Evolutionary conservation across 2,113 vertebrate genomes (phyloP).

Genomic region (Esox niger): DNA sequence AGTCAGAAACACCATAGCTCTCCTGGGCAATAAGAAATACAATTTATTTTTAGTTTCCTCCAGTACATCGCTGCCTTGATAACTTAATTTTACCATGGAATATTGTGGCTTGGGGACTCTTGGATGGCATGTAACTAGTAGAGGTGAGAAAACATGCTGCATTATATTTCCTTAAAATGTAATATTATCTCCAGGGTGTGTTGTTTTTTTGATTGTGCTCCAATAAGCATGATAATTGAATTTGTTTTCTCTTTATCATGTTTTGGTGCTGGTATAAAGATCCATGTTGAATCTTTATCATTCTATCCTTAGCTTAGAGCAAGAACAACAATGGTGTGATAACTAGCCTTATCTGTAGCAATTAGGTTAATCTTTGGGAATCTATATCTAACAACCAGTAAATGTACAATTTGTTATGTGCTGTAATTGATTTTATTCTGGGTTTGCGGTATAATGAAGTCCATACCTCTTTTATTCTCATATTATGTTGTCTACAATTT

Average conservation of each 20-base stretch:
- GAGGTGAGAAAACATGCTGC: neutral
- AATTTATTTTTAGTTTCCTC: neutral
- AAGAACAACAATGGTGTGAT: neutral
- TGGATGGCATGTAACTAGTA: neutral
- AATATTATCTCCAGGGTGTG: constrained; percentile 21
- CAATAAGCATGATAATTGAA: constrained; percentile 14
- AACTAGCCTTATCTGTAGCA: constrained; percentile 5
- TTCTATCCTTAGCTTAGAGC: neutral
- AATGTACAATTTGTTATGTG: neutral
- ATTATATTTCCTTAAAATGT: neutral
- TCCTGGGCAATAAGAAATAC: neutral
- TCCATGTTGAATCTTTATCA: neutral
- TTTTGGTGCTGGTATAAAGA: constrained; percentile 1
- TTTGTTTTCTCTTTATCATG: constrained; percentile 13
- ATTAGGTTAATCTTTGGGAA: neutral
- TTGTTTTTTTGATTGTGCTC: constrained; percentile 15
- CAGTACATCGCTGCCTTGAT: neutral
- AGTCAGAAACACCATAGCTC: neutral
- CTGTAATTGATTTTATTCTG: too few species aligned
- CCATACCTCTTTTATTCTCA: too few species aligned
- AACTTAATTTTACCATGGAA: neutral
- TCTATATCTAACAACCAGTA: neutral
- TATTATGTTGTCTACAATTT: too few species aligned
- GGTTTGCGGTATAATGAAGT: too few species aligned
- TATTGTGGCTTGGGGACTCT: neutral